Evolutionary conservation across 2,113 vertebrate genomes (phyloP), one percentile per base, ranked within the genome.

Genomic region (Bambusicola thoracicus): DNA sequence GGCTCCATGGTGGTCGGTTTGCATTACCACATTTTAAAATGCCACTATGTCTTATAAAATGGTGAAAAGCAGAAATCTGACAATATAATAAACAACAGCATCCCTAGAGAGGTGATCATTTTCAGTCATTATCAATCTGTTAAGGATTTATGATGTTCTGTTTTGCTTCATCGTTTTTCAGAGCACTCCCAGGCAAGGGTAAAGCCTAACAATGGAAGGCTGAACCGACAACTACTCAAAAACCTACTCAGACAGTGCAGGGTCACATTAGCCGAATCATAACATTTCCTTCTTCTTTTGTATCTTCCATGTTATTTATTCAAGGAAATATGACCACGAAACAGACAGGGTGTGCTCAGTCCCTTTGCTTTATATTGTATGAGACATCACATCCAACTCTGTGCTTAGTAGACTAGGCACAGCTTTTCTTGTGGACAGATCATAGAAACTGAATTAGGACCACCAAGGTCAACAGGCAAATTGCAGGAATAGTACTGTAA

Each of bases 291-390:
- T 79, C 69, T 90, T 67, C 62, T 91, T 94, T 91, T 92, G n/a
- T 82, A 30, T 80, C 21, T 62, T 83, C 21, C 36, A 10, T 62
- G 16, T 67, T 80, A 87, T 93, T 95, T 94, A 83, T 91, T 90
- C 63, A 77, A 74, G 63, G 51, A 96, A 92, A 65, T 9, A n/a
- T 76, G 49, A 82, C 77, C 74, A 89, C 94, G 82, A 69, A 92
- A 48, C 38, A 94, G 84, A 89, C 67, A 85, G 75, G 87, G 82
- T 63, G 68, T 91, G 56, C 46, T 90, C 79, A 46, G 29, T 65
- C 61, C 32, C 41, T 58, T 95, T 80, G 43, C 43, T 85, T 87
- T 83, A 38, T 74, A 19, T 25, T 75, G 17, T 24, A 51, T 46
- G 48, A 46, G 27, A 29, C 15, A 29, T 72, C 85, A 6, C n/a